Evolutionary conservation across 2,797 vertebrate species (phyloP).

Genomic region (Acanthopagrus latus): DNA sequence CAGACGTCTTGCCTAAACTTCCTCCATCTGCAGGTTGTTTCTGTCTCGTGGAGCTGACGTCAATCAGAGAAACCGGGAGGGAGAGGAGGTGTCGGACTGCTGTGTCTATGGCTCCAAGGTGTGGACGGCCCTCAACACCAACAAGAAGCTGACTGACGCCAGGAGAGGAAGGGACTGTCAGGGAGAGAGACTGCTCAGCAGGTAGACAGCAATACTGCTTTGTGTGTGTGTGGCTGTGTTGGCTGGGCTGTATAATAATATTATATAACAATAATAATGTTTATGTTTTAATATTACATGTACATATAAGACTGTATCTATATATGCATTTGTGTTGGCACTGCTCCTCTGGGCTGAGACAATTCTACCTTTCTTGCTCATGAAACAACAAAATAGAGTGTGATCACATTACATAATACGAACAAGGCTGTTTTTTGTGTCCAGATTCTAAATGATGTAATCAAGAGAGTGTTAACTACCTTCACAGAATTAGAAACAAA

Average conservation of each 20-base stretch:
- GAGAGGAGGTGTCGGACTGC: conserved; percentile 92
- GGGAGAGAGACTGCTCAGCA: conserved; percentile 89
- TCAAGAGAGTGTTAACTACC: neutral
- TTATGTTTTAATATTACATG: neutral
- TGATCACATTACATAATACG: neutral
- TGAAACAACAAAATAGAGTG: neutral
- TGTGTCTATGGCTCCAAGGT: conserved; percentile 91
- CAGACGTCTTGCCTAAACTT: neutral
- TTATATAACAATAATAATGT: neutral
- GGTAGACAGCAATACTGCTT: conserved; percentile 74
- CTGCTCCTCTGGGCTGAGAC: conserved; percentile 1
- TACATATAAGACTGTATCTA: neutral
- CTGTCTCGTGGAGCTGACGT: conserved; percentile 94
- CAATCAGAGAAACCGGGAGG: conserved; percentile 93
- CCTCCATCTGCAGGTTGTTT: conserved; percentile 87
- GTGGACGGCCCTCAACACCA: conserved; percentile 93
- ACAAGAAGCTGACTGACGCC: conserved; percentile 92
- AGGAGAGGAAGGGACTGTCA: conserved; percentile 84
- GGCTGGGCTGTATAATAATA: neutral
- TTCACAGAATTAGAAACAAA: neutral
- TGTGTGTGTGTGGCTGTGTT: neutral
- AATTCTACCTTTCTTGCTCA: neutral
- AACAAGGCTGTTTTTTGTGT: neutral
- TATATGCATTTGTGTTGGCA: neutral
- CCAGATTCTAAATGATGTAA: neutral